phyloP scores from a whole-genome alignment of 53 echinoderm and acorn worm species.

The Henricia sp. region DNA sequence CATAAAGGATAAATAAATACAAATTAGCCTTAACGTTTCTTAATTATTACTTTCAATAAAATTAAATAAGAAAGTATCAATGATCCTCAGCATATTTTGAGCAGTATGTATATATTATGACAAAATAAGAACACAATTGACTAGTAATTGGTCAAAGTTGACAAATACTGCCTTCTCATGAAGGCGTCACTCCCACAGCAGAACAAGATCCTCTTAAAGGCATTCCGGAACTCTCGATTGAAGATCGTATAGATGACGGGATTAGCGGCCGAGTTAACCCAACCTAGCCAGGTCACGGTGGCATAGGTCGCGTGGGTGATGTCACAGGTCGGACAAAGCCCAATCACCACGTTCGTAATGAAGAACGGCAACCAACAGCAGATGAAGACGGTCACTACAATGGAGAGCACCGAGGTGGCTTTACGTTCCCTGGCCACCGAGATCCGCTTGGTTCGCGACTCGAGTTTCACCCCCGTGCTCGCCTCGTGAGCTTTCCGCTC shows the following conservation, averaged over 20 bases:
- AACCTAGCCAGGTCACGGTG: slow-evolving; percentile 94
- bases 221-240: slow-evolving; percentile 92
- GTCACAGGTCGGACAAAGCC: slow-evolving; percentile 68
- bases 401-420: slow-evolving; percentile 88
- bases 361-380: slow-evolving; percentile 99
- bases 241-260: slow-evolving; percentile 97
- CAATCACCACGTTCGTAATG: slow-evolving; percentile 94
- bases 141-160: slow-evolving; percentile 65
- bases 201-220: slow-evolving; percentile 83
- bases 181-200: slow-evolving; percentile 67
- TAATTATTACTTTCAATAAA: too few relatives aligned
- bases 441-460: slow-evolving; percentile 72
- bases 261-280: slow-evolving; percentile 96
- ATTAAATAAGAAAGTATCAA: too few relatives aligned
- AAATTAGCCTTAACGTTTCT: too few relatives aligned
- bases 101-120: neutral
- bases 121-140: neutral
- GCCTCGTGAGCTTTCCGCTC: slow-evolving; percentile 45
- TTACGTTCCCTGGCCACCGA: slow-evolving; percentile 95
- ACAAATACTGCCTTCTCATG: slow-evolving; percentile 55
- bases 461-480: neutral
- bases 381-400: slow-evolving; percentile 94
- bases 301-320: slow-evolving; percentile 80
- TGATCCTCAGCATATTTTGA: too few relatives aligned
- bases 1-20: too few relatives aligned